A percentile compares a stretch with the other conserved stretches of the same genome.
Conservation (phyloP, 2,888 invertebrate species). For the Rhimphoctona megacephalus region DNA sequence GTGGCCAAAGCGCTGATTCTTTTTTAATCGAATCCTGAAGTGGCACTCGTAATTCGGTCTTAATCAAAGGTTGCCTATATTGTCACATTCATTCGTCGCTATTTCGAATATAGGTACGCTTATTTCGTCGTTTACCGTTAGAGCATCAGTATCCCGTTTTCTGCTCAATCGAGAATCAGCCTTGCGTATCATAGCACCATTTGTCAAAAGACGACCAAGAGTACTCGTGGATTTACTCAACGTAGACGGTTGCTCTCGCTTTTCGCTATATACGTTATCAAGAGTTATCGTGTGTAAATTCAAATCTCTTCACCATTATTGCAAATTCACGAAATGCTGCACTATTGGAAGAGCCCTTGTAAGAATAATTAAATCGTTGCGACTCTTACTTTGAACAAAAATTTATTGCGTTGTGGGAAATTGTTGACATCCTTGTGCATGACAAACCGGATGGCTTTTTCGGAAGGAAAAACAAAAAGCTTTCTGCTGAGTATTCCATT, state of each 20-base stretch:
- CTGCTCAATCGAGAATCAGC: slow-evolving; percentile 28
- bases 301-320: slow-evolving; percentile 39
- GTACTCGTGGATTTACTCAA: slow-evolving; percentile 51
- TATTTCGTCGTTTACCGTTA: not conserved
- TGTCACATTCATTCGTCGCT: slow-evolving; percentile 77
- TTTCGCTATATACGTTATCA: slow-evolving; percentile 43
- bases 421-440: slow-evolving; percentile 24
- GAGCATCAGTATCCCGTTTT: not conserved
- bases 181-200: slow-evolving; percentile 16
- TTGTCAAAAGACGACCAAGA: slow-evolving; percentile 32
- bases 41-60: slow-evolving; percentile 77
- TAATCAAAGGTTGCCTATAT: slow-evolving; percentile 80
- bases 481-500: not conserved
- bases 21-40: slow-evolving; percentile 82
- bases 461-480: not conserved
- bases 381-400: not conserved
- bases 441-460: slow-evolving; percentile 30
- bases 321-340: slow-evolving; percentile 16
- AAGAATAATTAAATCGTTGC: slow-evolving; percentile 18
- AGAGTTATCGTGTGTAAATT: slow-evolving; percentile 7
- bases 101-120: slow-evolving; percentile 4
- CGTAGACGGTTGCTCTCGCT: slow-evolving; percentile 37
- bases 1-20: slow-evolving; percentile 66
- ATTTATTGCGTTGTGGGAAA: not conserved
- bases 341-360: slow-evolving; percentile 27